These are phyloP conservation scores for Melieria crassipennis DNA, from an alignment of 2,888 invertebrate genomes.

Conservation along the genomic window DNA sequence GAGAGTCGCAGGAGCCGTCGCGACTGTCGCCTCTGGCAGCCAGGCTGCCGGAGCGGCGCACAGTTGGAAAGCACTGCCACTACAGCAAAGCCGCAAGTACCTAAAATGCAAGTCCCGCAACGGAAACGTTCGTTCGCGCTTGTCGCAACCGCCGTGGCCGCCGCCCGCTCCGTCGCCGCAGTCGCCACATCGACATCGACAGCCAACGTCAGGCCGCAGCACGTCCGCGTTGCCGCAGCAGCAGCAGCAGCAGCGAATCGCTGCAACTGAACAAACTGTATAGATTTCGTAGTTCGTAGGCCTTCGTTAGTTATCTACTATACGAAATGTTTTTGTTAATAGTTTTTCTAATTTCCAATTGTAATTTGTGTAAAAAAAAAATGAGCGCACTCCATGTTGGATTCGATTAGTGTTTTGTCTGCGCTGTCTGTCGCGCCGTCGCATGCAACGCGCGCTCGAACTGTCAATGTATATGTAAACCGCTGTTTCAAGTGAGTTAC, in stretches of 20 bases:
- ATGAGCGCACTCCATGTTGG: background rate
- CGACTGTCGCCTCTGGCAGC: constrained; percentile 39
- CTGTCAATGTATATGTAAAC: too few species aligned
- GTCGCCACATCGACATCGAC: background rate
- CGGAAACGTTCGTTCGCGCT: too few species aligned
- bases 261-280: constrained; percentile 13
- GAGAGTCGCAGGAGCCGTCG: background rate
- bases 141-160: too few species aligned
- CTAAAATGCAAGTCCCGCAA: background rate
- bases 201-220: background rate
- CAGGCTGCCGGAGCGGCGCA: constrained; percentile 36
- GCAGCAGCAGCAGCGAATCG: too few species aligned
- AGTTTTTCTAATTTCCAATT: background rate
- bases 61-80: constrained; percentile 4
- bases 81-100: constrained; percentile 4
- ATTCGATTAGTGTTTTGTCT: background rate
- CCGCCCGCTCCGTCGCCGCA: background rate
- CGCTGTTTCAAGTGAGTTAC: too few species aligned
- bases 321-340: background rate
- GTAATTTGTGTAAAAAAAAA: background rate
- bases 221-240: too few species aligned
- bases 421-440: too few species aligned
- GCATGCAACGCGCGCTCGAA: too few species aligned
- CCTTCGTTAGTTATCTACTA: too few species aligned
- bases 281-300: background rate